Evolutionary conservation across 2,113 vertebrate genomes (phyloP), one percentile per base, ranked within the genome.

Genomic region (Pan troglodytes): DNA sequence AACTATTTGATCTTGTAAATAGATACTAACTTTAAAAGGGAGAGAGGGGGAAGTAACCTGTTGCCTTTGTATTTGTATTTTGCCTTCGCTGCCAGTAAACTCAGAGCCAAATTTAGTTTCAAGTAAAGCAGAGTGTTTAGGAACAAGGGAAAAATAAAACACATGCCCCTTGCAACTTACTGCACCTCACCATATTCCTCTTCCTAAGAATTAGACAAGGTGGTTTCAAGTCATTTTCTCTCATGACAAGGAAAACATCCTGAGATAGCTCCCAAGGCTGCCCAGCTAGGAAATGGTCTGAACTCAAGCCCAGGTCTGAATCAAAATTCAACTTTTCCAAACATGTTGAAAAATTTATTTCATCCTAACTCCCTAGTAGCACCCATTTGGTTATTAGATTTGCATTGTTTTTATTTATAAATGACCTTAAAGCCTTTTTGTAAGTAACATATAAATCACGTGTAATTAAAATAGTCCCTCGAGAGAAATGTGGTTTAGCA

Each of bases 281-380:
- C 38, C 45, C 35, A 22, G 30, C 38, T 92, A 45, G 59, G 11
- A 70, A 82, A 67, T 20, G 45, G 72, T 52, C 70, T 84, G 75
- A 80, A 75, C 7, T 55, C 13, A 89, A 86, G 16, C 27, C 38
- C 30, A 68, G 10, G 17, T 91, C 67, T 48, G 20, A 80, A 73
- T 59, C 72, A 59, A 64, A 89, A 68, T 76, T 86, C 32, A 95
- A n/a, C 11, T 50, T 68, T 84, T 92, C 40, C 68, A 95, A 50
- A 55, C 13, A 23, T 3, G 16, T 45, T 79, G 64, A 78, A 70
- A 93, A 67, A 70, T 55, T 12, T 2, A 12, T 59, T 93, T 83
- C 25, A 38, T 79, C 5, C 40, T 88, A 38, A 32, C 5, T 68
- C 43, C 27, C 68, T 38, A 22, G 17, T 3, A 90, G n/a, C 17